Base-by-base conservation (phyloP, 2,888 invertebrate species). In the Caenorhabditis angaria region DNA sequence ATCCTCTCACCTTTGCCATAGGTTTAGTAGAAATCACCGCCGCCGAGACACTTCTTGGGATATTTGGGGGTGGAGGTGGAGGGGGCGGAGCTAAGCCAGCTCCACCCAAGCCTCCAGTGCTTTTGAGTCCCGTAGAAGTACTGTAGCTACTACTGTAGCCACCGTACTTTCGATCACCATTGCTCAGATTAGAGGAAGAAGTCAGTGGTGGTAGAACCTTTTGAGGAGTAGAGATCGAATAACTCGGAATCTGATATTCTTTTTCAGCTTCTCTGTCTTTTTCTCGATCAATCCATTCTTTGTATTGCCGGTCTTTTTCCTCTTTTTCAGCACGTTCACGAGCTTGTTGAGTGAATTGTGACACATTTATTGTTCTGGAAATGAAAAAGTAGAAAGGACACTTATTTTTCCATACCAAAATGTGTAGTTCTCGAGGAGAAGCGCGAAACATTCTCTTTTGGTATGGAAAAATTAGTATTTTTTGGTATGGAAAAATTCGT, bases 251-350 rank as follows among this genome's bases (percentile, higher is more conserved):
- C 8, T 51, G 22, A 12, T 22, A 51, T 51, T 35, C 35, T 35
- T 51, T 51, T 41, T 71, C 71, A 0, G 27, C 18, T 27, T 71
- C 71, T 28, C 67, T 41, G 5, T 71, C 68, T 47, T 68, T 72
- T 61, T 72, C 72, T 27, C 51, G 25, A 41, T 72, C 62, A 61
- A 68, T 65, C 72, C 72, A 72, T 54, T 72, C 72, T 60, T 63
- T 64, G 53, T 81, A 78, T 50, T 80, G 63, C 54, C 76, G 59
- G 56, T 77, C 70, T 35, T 80, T 79, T 58, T 73, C 73, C 25
- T 81, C 81, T 60, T 74, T 61, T 27, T 75, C 77, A 10, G 74
- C 78, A 27, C 81, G 35, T 57, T 78, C 81, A 20, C 59, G 62
- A 8, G 78, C 81, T 62, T 80, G 77, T 62, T 74, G 69, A 12